phyloP scores from a whole-genome alignment of 1,140 invertebrate species.

The Cylas formicarius region DNA sequence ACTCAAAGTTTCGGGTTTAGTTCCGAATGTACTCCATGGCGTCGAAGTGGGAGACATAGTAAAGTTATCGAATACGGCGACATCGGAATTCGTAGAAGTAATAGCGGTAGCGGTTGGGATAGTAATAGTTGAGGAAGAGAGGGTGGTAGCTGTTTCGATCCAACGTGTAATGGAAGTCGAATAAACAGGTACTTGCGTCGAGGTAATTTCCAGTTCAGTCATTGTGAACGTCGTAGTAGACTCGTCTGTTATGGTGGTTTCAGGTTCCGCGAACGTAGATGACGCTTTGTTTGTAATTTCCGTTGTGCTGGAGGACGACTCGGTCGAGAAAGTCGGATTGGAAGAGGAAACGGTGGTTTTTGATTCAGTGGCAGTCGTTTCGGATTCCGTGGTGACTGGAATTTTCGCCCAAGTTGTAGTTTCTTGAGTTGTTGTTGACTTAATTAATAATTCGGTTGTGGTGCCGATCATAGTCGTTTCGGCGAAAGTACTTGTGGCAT shows the following conservation, averaged over 20 bases:
- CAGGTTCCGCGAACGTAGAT: constrained; percentile 4
- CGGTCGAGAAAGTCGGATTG: constrained; percentile 17
- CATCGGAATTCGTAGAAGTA: background rate
- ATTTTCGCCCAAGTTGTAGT: constrained; percentile 8
- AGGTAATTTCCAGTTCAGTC: no score
- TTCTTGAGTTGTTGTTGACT: constrained; percentile 18
- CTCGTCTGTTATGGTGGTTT: constrained; percentile 8
- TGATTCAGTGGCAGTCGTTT: constrained; percentile 11
- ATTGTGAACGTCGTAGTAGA: constrained; percentile 3
- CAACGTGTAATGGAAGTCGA: no score
- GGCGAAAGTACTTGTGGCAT: constrained; percentile 9
- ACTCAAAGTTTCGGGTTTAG: constrained; percentile 1
- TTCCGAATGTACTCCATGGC: background rate
- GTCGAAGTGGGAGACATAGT: background rate
- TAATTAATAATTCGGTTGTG: constrained; percentile 19
- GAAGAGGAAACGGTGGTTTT: background rate
- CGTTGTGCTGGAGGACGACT: constrained; percentile 20
- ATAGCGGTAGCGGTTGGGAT: background rate
- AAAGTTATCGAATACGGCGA: background rate
- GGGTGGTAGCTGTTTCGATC: no score
- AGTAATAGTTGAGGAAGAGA: background rate
- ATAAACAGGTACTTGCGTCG: no score
- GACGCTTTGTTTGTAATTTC: constrained; percentile 17
- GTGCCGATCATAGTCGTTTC: constrained; percentile 2
- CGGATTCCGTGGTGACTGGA: background rate